Conservation (phyloP, 2,888 invertebrate genomes). For the Hirtodrosophila duncani region DNA sequence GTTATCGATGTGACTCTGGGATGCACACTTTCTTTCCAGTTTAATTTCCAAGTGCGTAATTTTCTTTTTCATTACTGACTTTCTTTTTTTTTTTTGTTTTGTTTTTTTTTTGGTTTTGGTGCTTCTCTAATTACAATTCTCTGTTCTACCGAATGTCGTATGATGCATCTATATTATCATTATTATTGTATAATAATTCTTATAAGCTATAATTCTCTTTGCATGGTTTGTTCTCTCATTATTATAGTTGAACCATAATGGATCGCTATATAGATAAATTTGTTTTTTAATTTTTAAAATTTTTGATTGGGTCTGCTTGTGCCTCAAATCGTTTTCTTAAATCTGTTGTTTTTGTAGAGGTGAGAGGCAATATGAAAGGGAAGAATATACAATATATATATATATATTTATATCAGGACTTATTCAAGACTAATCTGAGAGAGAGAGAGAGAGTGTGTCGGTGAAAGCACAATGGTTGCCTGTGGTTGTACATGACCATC, state of each 20-base stretch:
- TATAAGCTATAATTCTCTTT: conserved; percentile 77
- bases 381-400: conserved; percentile 54
- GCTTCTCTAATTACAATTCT: conserved; percentile 63
- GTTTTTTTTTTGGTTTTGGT: conserved; percentile 22
- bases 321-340: conserved; percentile 58
- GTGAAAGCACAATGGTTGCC: conserved; percentile 50
- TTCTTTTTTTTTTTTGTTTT: conserved; percentile 19
- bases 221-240: conserved; percentile 73
- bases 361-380: conserved; percentile 58
- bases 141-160: conserved; percentile 65
- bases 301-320: conserved; percentile 36
- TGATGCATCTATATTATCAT: conserved; percentile 69
- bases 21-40: conserved; percentile 27
- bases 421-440: conserved; percentile 15
- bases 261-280: conserved; percentile 46
- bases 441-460: conserved; percentile 18
- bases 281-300: conserved; percentile 20
- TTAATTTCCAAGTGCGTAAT: conserved; percentile 22
- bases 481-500: conserved; percentile 34
- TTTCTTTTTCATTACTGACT: conserved; percentile 19
- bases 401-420: conserved; percentile 24
- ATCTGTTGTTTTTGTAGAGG: conserved; percentile 48
- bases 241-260: conserved; percentile 66
- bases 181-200: conserved; percentile 67
- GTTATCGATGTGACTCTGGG: conserved; percentile 19